Evolutionary conservation across 2,113 vertebrate genomes (phyloP).

Genomic region (Cynopterus brachyotis): DNA sequence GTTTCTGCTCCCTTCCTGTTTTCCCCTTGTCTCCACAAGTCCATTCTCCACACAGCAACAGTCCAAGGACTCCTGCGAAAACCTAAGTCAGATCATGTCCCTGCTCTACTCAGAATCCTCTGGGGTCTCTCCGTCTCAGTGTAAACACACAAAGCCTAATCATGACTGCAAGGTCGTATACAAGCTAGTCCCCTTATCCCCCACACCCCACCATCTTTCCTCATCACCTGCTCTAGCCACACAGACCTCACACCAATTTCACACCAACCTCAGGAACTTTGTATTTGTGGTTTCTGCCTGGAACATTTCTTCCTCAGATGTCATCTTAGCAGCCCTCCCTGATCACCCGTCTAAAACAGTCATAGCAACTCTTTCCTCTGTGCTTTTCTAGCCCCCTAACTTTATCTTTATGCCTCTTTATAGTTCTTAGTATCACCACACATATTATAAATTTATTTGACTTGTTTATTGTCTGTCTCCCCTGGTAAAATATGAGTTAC

Average conservation of each 20-base stretch:
- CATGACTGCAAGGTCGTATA: background rate
- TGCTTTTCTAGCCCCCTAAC: background rate
- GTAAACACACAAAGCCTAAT: background rate
- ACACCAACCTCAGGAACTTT: background rate
- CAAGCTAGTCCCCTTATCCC: background rate
- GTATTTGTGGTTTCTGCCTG: background rate
- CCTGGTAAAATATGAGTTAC: background rate
- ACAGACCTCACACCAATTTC: background rate
- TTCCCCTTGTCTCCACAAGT: background rate
- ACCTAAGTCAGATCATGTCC: background rate
- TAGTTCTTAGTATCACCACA: background rate
- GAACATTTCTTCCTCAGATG: background rate
- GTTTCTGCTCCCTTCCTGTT: background rate
- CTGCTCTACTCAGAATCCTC: background rate
- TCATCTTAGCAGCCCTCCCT: background rate
- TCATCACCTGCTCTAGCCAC: background rate
- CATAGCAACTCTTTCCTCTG: background rate
- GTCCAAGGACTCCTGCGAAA: background rate
- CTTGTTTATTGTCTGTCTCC: background rate
- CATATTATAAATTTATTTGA: background rate
- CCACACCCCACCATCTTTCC: background rate
- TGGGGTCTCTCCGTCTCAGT: background rate
- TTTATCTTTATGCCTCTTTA: background rate
- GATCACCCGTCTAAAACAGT: background rate
- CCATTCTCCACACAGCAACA: background rate